phyloP scores from a whole-genome alignment of 2,888 invertebrate species.

The Chironomus riparius region DNA sequence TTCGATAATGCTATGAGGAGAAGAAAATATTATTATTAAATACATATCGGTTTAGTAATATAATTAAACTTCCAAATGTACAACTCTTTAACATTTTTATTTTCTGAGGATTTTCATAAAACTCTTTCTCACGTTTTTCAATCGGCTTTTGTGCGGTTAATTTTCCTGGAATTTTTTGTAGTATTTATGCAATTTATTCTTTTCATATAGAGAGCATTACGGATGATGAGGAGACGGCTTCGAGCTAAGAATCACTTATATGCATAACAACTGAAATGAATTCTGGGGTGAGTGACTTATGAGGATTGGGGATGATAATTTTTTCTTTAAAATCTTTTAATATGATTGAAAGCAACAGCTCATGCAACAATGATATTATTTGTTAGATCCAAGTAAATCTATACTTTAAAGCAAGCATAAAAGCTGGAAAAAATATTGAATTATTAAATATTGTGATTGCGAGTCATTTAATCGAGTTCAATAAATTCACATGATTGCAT shows the following conservation, averaged over 20 bases:
- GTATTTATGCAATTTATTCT: neutral
- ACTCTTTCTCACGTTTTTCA: conserved; percentile 18
- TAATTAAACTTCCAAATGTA: neutral
- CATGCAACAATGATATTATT: too few relatives aligned
- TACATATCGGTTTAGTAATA: neutral
- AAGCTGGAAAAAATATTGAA: too few relatives aligned
- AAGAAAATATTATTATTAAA: neutral
- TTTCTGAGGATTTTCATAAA: neutral
- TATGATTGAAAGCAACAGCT: too few relatives aligned
- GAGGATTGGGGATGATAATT: too few relatives aligned
- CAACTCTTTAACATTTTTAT: neutral
- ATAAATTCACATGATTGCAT: conserved; percentile 18
- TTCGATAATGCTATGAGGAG: neutral
- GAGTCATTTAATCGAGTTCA: neutral
- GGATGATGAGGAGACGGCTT: conserved; percentile 19
- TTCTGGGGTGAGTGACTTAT: too few relatives aligned
- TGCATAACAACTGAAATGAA: too few relatives aligned
- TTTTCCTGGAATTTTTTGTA: neutral
- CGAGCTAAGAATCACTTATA: conserved; percentile 2
- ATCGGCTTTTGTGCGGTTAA: conserved; percentile 1
- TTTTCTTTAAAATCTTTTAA: too few relatives aligned
- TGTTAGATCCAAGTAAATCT: too few relatives aligned
- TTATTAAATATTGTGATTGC: too few relatives aligned
- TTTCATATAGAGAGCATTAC: conserved; percentile 1
- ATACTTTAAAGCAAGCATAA: too few relatives aligned